Base-by-base conservation (phyloP, 2,888 invertebrate genomes). In the Ectemnius cavifrons region DNA sequence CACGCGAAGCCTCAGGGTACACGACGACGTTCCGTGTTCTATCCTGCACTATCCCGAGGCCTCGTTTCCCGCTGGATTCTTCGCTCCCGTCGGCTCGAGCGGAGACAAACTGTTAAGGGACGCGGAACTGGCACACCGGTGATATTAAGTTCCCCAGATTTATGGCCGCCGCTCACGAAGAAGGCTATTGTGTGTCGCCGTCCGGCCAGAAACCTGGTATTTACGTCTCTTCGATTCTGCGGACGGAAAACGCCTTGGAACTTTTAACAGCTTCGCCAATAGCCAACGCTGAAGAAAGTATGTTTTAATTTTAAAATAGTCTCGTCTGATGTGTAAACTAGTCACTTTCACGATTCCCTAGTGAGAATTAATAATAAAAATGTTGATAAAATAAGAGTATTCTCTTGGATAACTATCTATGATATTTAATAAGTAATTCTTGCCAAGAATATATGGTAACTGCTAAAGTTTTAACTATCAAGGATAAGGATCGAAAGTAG, bases 141-240 rank as follows among this genome's bases (percentile, higher is more conserved):
- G 66, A 71, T 80, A 80, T 80, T 80, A 75, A 80, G 62, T 60
- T 65, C 46, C 63, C 52, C 58, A 63, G 75, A 80, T 80, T 80
- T 73, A 80, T 78, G 67, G 78, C 27, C 58, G 20, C 23, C 49
- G 23, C 67, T 75, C 71, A 67, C 80, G 61, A 73, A 71, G 66
- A 52, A 45, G 49, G 58, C 71, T 73, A 64, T 72, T 60, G 52
- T 45, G 60, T 66, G 56, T 23, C 47, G 62, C 64, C 23, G 61
- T 37, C 37, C 37, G 37, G 37, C 37, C 37, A 37, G 37, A 11
- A 37, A 37, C 8, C 37, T 37, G 37, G 37, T 37, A 37, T 37
- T 23, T 58, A 20, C 13, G 14, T 20, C 20, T 18, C 58, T 58
- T 52, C n/a, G 52, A 58, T 58, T 52, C 18, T 27, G 20, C 58